phyloP scores from a whole-genome alignment of 2,113 vertebrate species.

The Coracopsis vasa region DNA sequence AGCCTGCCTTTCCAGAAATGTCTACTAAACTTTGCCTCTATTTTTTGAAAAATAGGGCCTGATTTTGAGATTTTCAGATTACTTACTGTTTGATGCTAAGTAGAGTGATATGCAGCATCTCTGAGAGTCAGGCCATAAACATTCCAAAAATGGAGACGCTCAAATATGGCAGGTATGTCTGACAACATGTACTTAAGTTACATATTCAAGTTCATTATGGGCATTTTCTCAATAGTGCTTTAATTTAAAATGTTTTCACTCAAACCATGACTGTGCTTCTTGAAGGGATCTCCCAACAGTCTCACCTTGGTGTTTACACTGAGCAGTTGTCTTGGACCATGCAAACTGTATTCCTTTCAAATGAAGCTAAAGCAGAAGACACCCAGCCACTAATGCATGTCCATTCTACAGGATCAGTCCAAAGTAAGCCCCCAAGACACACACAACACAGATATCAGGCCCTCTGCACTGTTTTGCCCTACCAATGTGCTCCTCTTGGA shows the following conservation, averaged over 20 bases:
- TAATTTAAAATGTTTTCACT: background rate
- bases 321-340: background rate
- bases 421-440: background rate
- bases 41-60: background rate
- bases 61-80: background rate
- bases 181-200: background rate
- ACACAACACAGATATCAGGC: background rate
- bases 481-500: background rate
- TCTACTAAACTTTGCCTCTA: background rate
- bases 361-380: background rate
- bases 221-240: background rate
- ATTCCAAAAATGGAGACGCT: background rate
- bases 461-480: background rate
- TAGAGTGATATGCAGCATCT: background rate
- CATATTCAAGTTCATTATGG: fast-evolving
- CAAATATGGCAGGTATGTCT: background rate
- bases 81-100: background rate
- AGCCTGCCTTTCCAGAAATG: background rate
- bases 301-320: background rate
- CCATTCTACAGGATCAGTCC: background rate
- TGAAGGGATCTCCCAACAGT: background rate
- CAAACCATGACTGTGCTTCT: background rate
- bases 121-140: background rate
- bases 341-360: background rate
- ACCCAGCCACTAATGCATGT: background rate